Evolutionary conservation across 2,888 invertebrate genomes (phyloP).

Genomic region (Tenthredo livida): DNA sequence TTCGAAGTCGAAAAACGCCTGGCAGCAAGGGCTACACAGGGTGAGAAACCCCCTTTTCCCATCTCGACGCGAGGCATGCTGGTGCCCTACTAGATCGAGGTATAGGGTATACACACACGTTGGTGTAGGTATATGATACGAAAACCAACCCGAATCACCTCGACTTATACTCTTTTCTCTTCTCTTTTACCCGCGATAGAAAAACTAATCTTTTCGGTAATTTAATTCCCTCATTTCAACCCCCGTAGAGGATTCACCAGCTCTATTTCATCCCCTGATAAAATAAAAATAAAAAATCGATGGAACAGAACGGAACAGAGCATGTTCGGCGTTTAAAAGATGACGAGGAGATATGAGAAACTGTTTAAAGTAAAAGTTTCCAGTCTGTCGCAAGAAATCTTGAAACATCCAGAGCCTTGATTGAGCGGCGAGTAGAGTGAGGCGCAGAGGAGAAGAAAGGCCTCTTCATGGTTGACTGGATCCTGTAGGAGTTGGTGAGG

Average conservation of each 20-base stretch:
- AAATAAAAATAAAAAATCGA: background rate
- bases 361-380: background rate
- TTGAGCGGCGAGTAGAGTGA: conserved; percentile 6
- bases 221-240: conserved; percentile 59
- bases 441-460: background rate
- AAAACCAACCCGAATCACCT: conserved; percentile 16
- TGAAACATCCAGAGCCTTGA: conserved; percentile 40
- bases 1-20: conserved; percentile 44
- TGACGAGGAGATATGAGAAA: background rate
- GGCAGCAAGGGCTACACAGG: conserved; percentile 32
- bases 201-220: conserved; percentile 59
- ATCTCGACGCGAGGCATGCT: background rate
- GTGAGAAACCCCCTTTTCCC: conserved; percentile 29
- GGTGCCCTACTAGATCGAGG: background rate
- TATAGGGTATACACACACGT: background rate
- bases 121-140: background rate
- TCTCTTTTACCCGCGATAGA: conserved; percentile 43
- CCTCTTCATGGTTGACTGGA: conserved; percentile 41
- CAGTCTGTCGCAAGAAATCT: conserved; percentile 4
- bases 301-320: too few species aligned
- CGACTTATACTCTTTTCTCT: background rate
- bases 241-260: background rate
- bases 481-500: conserved; percentile 30
- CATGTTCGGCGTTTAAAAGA: background rate
- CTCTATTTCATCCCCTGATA: background rate